Evolutionary conservation across 2,797 vertebrate species (phyloP).

Genomic region (Chromobotia macracanthus): DNA sequence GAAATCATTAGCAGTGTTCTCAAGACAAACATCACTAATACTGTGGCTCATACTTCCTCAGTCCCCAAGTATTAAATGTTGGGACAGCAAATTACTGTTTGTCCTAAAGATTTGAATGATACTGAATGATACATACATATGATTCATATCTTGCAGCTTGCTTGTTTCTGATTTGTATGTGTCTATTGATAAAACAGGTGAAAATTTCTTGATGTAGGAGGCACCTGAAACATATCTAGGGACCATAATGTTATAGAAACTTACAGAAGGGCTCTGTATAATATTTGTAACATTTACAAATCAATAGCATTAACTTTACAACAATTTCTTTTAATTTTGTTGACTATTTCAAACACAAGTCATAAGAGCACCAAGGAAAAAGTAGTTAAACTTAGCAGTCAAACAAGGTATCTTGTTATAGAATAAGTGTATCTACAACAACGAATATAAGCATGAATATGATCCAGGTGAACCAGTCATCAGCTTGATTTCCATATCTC

Average conservation of each 20-base stretch:
- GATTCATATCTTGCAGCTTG: too few relatives aligned
- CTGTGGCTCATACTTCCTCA: too few relatives aligned
- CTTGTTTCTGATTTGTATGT: not conserved
- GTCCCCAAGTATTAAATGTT: too few relatives aligned
- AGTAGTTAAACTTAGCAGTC: constrained; percentile 12
- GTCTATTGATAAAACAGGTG: too few relatives aligned
- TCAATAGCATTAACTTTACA: not conserved
- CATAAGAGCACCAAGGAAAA: constrained; percentile 8
- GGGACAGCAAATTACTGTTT: too few relatives aligned
- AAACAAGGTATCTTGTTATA: constrained; percentile 23
- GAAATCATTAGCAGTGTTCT: too few relatives aligned
- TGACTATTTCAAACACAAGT: constrained; percentile 1
- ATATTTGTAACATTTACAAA: not conserved
- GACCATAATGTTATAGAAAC: too few relatives aligned
- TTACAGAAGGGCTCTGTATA: too few relatives aligned
- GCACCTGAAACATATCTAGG: too few relatives aligned
- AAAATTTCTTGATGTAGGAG: not conserved
- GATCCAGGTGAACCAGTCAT: constrained; percentile 66
- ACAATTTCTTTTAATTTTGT: not conserved
- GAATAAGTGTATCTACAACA: constrained; percentile 31
- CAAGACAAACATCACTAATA: too few relatives aligned
- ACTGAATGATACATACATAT: too few relatives aligned
- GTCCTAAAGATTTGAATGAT: too few relatives aligned
- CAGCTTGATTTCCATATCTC: constrained; percentile 80
- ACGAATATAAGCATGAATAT: constrained; percentile 52